Percentiles rank a stretch among this genome's conserved stretches.
Conservation (phyloP, 2,888 invertebrate genomes). For the Nematopogon swammerdamellus region DNA sequence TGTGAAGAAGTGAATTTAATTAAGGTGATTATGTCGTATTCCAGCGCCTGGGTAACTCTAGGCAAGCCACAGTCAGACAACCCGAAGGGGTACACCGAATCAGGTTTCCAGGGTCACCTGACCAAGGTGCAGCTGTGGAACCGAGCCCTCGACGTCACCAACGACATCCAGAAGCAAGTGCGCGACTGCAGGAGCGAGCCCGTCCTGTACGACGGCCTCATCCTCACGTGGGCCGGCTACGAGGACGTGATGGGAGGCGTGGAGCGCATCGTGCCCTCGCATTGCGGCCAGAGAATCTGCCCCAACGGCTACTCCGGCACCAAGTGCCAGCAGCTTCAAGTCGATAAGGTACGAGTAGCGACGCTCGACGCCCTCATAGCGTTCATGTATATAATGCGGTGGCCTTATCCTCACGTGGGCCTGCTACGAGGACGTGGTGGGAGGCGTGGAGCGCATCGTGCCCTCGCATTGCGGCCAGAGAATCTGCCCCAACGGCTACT, state of each 20-base stretch:
- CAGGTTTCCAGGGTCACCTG: slow-evolving; percentile 93
- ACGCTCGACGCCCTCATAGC: too few relatives aligned
- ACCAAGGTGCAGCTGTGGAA: slow-evolving; percentile 95
- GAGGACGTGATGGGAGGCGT: slow-evolving; percentile 86
- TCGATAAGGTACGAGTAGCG: slow-evolving; percentile 84
- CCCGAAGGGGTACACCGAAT: slow-evolving; percentile 78
- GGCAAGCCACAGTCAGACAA: slow-evolving; percentile 84
- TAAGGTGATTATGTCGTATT: too few relatives aligned
- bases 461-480: slow-evolving; percentile 91
- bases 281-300: slow-evolving; percentile 87
- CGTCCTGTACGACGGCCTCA: slow-evolving; percentile 79
- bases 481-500: slow-evolving; percentile 84
- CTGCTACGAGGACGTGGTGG: slow-evolving; percentile 84
- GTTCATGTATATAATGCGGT: too few relatives aligned
- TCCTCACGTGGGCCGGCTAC: slow-evolving; percentile 92
- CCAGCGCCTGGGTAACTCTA: slow-evolving; percentile 89
- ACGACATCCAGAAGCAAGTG: slow-evolving; percentile 91
- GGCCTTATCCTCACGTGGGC: slow-evolving; percentile 89
- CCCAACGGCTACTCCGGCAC: slow-evolving; percentile 82
- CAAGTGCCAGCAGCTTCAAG: slow-evolving; percentile 80
- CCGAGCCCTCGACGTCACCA: slow-evolving; percentile 84
- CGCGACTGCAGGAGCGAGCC: slow-evolving; percentile 86
- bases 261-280: slow-evolving; percentile 86
- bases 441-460: slow-evolving; percentile 87
- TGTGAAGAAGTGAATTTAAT: too few relatives aligned